Percentiles rank a stretch among this genome's conserved stretches.
Evolutionary conservation across 2,888 invertebrate genomes (phyloP).

Genomic region (Leptinotarsa juncta): DNA sequence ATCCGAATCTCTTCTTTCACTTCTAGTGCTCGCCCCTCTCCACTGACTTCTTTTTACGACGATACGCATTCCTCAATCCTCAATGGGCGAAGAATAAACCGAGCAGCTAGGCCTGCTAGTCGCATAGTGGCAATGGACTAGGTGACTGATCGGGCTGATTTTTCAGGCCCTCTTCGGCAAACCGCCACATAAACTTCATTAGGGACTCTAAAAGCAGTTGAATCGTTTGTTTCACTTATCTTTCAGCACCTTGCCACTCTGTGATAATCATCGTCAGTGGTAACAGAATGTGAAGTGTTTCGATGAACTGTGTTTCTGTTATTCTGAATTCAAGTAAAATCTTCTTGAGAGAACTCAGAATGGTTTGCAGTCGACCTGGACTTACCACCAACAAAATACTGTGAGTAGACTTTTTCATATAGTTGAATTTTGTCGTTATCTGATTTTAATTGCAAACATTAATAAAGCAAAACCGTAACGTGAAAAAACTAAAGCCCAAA

Average conservation of each 20-base stretch:
- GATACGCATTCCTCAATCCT: slow-evolving; percentile 43
- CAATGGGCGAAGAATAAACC: slow-evolving; percentile 51
- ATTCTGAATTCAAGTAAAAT: neutral
- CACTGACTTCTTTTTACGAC: slow-evolving; percentile 32
- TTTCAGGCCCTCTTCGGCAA: neutral
- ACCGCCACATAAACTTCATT: neutral
- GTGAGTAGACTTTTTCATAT: neutral
- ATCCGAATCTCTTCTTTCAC: slow-evolving; percentile 46
- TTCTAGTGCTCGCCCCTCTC: slow-evolving; percentile 40
- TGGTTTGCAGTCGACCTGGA: slow-evolving; percentile 1
- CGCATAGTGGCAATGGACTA: slow-evolving; percentile 55
- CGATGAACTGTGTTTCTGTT: slow-evolving; percentile 7
- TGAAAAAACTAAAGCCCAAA: no score
- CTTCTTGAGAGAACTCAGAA: neutral
- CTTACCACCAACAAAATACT: neutral
- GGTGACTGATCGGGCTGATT: slow-evolving; percentile 33
- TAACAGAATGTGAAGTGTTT: neutral
- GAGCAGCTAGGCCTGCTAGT: slow-evolving; percentile 46
- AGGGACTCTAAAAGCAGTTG: neutral
- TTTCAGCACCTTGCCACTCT: slow-evolving; percentile 7
- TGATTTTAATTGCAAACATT: no score
- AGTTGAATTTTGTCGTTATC: no score
- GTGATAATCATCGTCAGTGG: neutral
- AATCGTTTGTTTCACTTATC: neutral
- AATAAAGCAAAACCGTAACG: no score